phyloP scores from a whole-genome alignment of 2,888 invertebrate species.

The Tolmerus cingulatus region DNA sequence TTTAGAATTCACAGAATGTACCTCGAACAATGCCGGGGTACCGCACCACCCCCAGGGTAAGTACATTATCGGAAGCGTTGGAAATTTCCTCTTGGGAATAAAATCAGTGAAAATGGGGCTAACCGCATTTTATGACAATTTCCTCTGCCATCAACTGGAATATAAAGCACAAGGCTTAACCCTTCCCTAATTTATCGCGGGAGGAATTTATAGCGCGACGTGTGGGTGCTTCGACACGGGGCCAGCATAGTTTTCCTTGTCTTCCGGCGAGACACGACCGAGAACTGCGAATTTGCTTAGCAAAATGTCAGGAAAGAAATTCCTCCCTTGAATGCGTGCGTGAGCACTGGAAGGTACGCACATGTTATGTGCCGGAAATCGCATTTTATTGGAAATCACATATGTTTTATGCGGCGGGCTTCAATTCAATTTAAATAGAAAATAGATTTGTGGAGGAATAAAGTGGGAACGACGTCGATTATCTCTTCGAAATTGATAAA shows the following conservation, averaged over 20 bases:
- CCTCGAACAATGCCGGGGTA: neutral
- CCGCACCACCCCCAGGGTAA: neutral
- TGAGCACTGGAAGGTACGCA: neutral
- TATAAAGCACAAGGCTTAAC: neutral
- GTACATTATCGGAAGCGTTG: neutral
- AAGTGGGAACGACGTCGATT: neutral
- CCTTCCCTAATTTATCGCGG: neutral
- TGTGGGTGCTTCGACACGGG: neutral
- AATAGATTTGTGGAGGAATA: neutral
- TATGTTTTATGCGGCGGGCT: neutral
- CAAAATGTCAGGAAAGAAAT: neutral
- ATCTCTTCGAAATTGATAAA: neutral
- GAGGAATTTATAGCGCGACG: neutral
- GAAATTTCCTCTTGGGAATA: neutral
- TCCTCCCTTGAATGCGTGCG: neutral
- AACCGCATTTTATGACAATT: neutral
- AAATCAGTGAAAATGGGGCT: neutral
- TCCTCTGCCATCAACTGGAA: neutral
- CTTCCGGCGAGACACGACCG: neutral
- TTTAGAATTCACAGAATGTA: neutral
- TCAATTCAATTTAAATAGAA: conserved; percentile 9
- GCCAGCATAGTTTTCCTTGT: neutral
- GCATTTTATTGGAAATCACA: neutral
- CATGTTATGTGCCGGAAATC: conserved; percentile 16
- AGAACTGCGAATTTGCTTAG: neutral